Conservation (phyloP, 2,113 vertebrate genomes). For the Protobothrops mucrosquamatus region DNA sequence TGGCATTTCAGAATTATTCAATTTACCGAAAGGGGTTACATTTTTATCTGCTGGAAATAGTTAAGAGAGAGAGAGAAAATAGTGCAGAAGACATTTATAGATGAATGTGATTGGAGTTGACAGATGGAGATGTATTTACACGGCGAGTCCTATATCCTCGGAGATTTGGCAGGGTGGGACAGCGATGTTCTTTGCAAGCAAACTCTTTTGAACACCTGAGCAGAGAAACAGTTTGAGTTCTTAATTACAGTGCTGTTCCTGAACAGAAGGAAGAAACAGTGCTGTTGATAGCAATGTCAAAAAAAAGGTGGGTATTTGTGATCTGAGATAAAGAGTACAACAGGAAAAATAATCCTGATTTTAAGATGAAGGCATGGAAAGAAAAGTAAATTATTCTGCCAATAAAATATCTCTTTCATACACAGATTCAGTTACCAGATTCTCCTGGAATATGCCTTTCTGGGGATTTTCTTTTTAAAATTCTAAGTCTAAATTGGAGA, state of each 20-base stretch:
- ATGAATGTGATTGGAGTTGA: slow-evolving; percentile 33
- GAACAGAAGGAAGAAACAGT: not conserved
- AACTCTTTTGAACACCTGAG: slow-evolving; percentile 30
- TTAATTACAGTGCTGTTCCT: slow-evolving; percentile 15
- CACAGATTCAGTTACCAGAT: not conserved
- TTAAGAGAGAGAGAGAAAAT: slow-evolving; percentile 28
- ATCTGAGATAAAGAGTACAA: slow-evolving; percentile 30
- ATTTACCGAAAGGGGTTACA: slow-evolving; percentile 40
- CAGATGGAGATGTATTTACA: slow-evolving; percentile 40
- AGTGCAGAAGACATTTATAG: slow-evolving; percentile 33
- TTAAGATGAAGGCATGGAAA: not conserved
- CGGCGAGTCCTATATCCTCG: slow-evolving; percentile 25
- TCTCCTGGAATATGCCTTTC: not conserved
- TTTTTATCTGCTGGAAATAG: slow-evolving; percentile 49
- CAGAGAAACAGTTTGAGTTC: slow-evolving; percentile 19
- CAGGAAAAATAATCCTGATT: not conserved
- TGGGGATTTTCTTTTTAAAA: slow-evolving; percentile 20
- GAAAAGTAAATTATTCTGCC: not conserved
- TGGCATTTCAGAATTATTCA: slow-evolving; percentile 51
- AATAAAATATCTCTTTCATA: slow-evolving; percentile 4
- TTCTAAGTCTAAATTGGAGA: slow-evolving; percentile 40
- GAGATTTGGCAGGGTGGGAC: slow-evolving; percentile 12
- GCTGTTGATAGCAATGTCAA: not conserved
- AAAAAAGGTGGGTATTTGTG: slow-evolving; percentile 31
- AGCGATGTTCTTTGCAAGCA: slow-evolving; percentile 22